Evolutionary conservation across 2,113 vertebrate genomes (phyloP).

Genomic region (Chaetodon trifascialis): DNA sequence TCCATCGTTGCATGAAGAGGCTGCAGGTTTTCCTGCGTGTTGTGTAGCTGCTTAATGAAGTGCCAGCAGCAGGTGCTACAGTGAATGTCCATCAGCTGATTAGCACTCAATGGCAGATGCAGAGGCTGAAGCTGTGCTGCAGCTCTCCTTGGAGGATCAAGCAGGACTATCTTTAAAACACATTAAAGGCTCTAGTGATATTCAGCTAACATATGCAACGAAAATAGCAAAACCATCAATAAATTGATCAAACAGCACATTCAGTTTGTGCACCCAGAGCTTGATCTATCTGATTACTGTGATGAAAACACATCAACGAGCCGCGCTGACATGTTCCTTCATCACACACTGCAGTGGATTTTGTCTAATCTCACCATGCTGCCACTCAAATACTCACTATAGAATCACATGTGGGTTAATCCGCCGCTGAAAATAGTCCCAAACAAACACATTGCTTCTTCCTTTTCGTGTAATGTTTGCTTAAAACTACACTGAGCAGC

Average conservation of each 20-base stretch:
- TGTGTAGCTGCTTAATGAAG: conserved; percentile 1
- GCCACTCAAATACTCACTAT: background rate
- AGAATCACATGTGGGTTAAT: background rate
- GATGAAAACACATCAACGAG: too few relatives aligned
- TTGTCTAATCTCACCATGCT: too few relatives aligned
- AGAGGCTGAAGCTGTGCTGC: background rate
- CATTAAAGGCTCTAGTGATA: background rate
- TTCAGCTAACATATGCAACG: background rate
- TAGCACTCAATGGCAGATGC: background rate
- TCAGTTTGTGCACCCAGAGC: background rate
- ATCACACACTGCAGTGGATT: too few relatives aligned
- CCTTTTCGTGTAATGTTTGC: too few relatives aligned
- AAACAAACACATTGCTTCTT: background rate
- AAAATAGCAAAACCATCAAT: background rate
- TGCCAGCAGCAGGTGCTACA: background rate
- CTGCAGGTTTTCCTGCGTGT: background rate
- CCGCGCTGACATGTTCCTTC: too few relatives aligned
- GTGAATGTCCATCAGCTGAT: background rate
- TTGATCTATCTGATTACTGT: too few relatives aligned
- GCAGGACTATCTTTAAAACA: background rate
- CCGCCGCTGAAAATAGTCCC: background rate
- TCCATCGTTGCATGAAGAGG: background rate
- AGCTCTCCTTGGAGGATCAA: background rate
- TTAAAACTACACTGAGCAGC: too few relatives aligned
- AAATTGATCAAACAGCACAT: background rate